Evolutionary conservation across 2,797 vertebrate genomes (phyloP).

Genomic region (Phalanger gymnotis): DNA sequence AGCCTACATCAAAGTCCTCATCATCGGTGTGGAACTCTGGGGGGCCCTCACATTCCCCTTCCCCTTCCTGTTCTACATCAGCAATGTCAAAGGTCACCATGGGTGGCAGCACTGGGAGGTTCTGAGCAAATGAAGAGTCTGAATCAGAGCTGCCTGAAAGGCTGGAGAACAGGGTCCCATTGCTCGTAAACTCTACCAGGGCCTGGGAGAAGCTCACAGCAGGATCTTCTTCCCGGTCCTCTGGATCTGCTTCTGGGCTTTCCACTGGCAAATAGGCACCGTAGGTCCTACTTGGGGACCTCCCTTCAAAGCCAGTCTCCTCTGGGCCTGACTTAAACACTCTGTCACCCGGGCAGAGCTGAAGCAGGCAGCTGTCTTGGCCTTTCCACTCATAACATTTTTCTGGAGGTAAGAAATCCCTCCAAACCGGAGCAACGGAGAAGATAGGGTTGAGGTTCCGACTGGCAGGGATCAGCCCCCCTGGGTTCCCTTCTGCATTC

Average conservation of each 20-base stretch:
- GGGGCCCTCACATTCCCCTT: conserved; percentile 95
- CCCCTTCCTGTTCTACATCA: conserved; percentile 93
- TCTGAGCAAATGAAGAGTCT: conserved; percentile 91
- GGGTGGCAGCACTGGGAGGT: conserved; percentile 93
- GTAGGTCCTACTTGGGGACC: conserved; percentile 71
- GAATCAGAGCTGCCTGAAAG: conserved; percentile 90
- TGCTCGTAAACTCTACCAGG: conserved; percentile 94
- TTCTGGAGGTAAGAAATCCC: conserved; percentile 81
- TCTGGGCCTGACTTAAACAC: conserved; percentile 77
- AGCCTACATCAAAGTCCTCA: conserved; percentile 93
- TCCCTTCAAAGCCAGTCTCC: conserved; percentile 75
- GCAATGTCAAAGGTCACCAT: conserved; percentile 98
- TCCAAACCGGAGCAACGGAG: conserved; percentile 81
- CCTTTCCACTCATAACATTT: conserved; percentile 79
- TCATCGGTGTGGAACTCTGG: conserved; percentile 92
- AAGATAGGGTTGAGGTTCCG: conserved; percentile 66
- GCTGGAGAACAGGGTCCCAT: conserved; percentile 90
- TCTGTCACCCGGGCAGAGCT: conserved; percentile 72
- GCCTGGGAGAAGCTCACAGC: conserved; percentile 96
- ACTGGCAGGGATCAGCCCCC: conserved; percentile 43
- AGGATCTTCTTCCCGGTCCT: conserved; percentile 83
- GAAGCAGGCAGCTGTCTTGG: conserved; percentile 81
- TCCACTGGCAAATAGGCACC: conserved; percentile 76
- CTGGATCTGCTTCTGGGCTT: conserved; percentile 61
- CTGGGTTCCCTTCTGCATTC: conserved; percentile 53